phyloP scores from a whole-genome alignment of 2,113 vertebrate genomes.

The Zeus faber region DNA sequence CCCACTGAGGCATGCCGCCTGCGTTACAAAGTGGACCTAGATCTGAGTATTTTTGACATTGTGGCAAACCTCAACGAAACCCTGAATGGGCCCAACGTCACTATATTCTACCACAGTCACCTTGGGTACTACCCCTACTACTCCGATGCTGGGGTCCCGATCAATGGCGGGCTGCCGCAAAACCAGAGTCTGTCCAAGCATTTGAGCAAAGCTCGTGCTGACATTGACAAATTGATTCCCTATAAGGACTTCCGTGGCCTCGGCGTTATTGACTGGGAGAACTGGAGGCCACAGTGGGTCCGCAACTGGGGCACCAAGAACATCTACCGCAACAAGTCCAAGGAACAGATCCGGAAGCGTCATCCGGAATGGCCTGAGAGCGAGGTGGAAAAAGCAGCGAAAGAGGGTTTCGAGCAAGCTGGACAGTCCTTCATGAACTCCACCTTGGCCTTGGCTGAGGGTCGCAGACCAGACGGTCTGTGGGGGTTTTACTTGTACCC shows the following conservation, averaged over 20 bases:
- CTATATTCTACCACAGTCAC: constrained; percentile 88
- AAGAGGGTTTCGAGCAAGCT: constrained; percentile 84
- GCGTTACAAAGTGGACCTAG: constrained; percentile 84
- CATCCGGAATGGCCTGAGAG: constrained; percentile 85
- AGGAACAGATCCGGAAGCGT: constrained; percentile 76
- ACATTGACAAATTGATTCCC: constrained; percentile 80
- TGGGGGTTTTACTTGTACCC: constrained; percentile 94
- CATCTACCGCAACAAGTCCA: constrained; percentile 84
- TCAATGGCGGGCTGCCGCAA: constrained; percentile 87
- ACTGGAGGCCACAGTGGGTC: constrained; percentile 90
- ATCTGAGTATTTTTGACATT: constrained; percentile 85
- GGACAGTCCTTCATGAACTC: constrained; percentile 83
- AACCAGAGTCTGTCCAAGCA: constrained; percentile 84
- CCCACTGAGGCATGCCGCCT: constrained; percentile 81
- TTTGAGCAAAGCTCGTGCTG: constrained; percentile 78
- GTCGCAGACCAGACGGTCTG: constrained; percentile 76
- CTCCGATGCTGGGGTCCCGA: constrained; percentile 66
- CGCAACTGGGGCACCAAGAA: constrained; percentile 87
- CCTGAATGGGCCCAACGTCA: constrained; percentile 83
- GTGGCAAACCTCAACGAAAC: constrained; percentile 84
- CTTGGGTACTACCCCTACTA: constrained; percentile 87
- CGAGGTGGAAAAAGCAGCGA: constrained; percentile 78
- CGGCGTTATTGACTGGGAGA: constrained; percentile 90
- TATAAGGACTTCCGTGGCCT: constrained; percentile 83
- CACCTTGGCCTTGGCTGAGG: constrained; percentile 80